Conservation (phyloP, 2,888 invertebrate genomes). For the Dorcus parallelipipedus region DNA sequence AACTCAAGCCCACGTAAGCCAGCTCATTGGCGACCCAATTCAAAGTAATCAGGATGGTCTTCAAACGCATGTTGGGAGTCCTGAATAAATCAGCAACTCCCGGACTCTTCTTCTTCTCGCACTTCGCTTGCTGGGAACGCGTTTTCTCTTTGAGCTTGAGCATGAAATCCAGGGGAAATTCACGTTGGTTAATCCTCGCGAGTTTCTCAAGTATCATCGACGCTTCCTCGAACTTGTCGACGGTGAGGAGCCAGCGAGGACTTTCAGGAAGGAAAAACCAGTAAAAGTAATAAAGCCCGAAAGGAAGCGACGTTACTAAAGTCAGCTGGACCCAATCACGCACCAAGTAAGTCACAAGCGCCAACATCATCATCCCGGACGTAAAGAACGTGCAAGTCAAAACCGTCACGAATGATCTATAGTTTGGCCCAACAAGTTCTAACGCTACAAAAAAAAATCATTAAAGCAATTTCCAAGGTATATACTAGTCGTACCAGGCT, state of each 20-base stretch:
- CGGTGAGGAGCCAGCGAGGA: slow-evolving; percentile 83
- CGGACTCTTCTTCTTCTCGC: slow-evolving; percentile 54
- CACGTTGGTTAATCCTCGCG: slow-evolving; percentile 74
- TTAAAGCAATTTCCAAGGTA: too few species aligned
- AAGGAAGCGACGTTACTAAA: slow-evolving; percentile 79
- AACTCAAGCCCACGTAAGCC: slow-evolving; percentile 87
- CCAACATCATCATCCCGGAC: slow-evolving; percentile 76
- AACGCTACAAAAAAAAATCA: slow-evolving; percentile 63
- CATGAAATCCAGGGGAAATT: slow-evolving; percentile 70
- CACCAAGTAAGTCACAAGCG: slow-evolving; percentile 80
- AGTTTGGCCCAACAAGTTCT: slow-evolving; percentile 87
- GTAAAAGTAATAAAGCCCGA: slow-evolving; percentile 78
- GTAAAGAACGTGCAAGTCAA: slow-evolving; percentile 92
- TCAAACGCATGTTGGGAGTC: slow-evolving; percentile 86
- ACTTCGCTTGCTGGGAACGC: slow-evolving; percentile 56
- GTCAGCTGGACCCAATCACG: slow-evolving; percentile 81
- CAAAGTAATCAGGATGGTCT: slow-evolving; percentile 79
- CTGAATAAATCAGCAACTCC: slow-evolving; percentile 66
- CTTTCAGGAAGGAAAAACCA: slow-evolving; percentile 88
- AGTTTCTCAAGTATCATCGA: slow-evolving; percentile 72
- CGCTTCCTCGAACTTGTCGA: slow-evolving; percentile 76
- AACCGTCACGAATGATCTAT: slow-evolving; percentile 87
- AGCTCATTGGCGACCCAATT: slow-evolving; percentile 93
- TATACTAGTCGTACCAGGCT: slow-evolving; percentile 46
- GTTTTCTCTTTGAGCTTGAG: slow-evolving; percentile 71